Evolutionary conservation across 2,888 invertebrate genomes (phyloP).

Genomic region (Onthophagus sagittarius): DNA sequence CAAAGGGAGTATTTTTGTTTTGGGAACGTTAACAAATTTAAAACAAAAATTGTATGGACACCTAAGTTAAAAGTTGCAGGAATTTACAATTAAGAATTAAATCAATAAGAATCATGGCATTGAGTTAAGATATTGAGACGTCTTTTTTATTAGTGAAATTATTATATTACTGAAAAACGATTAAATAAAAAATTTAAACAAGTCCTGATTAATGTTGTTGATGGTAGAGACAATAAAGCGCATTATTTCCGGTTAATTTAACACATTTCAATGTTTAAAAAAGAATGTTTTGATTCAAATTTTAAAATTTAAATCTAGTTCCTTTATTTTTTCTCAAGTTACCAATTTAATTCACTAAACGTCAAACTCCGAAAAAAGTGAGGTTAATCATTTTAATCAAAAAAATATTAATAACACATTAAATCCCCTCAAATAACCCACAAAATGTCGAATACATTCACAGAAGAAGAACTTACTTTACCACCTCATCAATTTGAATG

Average conservation of each 20-base stretch:
- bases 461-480: constrained; percentile 60
- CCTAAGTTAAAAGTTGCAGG: constrained; percentile 40
- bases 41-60: constrained; percentile 1
- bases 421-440: constrained; percentile 1
- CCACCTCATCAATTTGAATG: constrained; percentile 78
- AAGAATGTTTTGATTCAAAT: not conserved
- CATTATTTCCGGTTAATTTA: constrained; percentile 37
- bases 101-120: constrained; percentile 46
- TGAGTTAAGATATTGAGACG: constrained; percentile 45
- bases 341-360: too few species aligned
- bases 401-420: not conserved
- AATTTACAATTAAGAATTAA: constrained; percentile 45
- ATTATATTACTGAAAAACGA: constrained; percentile 50
- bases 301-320: not conserved
- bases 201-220: constrained; percentile 50
- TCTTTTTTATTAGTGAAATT: constrained; percentile 51
- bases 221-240: constrained; percentile 51
- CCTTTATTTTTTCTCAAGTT: not conserved
- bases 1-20: constrained; percentile 37
- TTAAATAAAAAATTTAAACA: constrained; percentile 50
- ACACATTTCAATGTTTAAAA: not conserved
- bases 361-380: not conserved
- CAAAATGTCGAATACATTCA: constrained; percentile 41
- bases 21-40: constrained; percentile 44
- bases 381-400: not conserved